A percentile compares a stretch with the other conserved stretches of the same genome.
Conservation (phyloP, 2,797 vertebrate genomes). For the Caiman crocodilus region DNA sequence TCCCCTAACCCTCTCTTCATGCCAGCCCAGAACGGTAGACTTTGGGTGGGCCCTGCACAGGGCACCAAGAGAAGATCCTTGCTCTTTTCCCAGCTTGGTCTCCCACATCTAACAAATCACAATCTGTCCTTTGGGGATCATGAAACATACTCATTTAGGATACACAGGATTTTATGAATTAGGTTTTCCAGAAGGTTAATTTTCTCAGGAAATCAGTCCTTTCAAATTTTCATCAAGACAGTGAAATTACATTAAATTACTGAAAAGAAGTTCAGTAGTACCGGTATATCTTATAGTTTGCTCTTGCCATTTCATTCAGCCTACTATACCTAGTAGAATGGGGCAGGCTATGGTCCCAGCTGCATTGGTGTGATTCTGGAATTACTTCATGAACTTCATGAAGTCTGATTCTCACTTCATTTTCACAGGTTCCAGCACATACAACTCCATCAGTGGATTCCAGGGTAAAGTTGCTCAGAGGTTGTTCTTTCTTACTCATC, state of each 20-base stretch:
- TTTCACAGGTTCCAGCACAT: neutral
- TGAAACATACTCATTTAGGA: neutral
- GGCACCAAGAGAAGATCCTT: neutral
- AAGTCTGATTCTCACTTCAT: neutral
- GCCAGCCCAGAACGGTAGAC: neutral
- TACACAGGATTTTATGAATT: neutral
- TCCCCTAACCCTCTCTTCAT: no score
- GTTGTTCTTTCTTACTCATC: neutral
- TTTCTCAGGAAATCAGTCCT: neutral
- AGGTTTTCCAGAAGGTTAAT: neutral
- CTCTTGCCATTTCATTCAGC: neutral
- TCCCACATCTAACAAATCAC: neutral
- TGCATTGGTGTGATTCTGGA: neutral
- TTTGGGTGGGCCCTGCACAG: neutral
- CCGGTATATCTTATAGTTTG: neutral
- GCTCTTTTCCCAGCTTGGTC: neutral
- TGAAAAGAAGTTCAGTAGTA: neutral
- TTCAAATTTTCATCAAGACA: neutral
- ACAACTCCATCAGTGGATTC: neutral
- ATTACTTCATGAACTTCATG: accelerated
- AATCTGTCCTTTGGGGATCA: neutral
- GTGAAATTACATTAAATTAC: neutral
- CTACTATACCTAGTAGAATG: neutral
- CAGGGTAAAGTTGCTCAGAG: neutral
- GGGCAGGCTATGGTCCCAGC: neutral